phyloP scores from a whole-genome alignment of 2,113 vertebrate genomes.

The Steatornis caripensis region DNA sequence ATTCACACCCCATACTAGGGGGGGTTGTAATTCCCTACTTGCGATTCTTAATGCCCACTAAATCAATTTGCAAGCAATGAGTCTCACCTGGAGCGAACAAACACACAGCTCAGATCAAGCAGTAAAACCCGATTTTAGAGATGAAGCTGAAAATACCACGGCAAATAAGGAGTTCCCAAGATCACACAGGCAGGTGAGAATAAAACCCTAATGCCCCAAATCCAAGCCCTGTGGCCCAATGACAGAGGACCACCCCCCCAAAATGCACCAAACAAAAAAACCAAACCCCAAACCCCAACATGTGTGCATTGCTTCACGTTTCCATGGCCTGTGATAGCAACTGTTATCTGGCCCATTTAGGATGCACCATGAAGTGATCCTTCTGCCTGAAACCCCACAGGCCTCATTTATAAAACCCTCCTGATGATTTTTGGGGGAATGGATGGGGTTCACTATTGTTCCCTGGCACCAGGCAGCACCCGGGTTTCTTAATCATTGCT shows the following conservation, averaged over 20 bases:
- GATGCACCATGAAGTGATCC: not conserved
- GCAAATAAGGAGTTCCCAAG: not conserved
- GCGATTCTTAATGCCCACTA: not conserved
- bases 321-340: not conserved
- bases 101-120: not conserved
- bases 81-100: fast-evolving
- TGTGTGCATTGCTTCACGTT: fast-evolving
- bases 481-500: fast-evolving
- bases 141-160: not conserved
- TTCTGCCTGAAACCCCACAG: not conserved
- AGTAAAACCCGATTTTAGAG: not conserved
- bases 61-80: not conserved
- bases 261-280: not conserved
- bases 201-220: not conserved
- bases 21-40: no score
- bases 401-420: not conserved
- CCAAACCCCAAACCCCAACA: not conserved
- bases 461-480: fast-evolving
- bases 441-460: not conserved
- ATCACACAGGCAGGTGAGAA: not conserved
- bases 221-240: not conserved
- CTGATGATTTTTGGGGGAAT: fast-evolving
- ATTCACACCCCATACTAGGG: no score
- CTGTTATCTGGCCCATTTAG: not conserved
- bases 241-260: not conserved